Evolutionary conservation across 2,888 invertebrate species (phyloP), one percentile per base, ranked within the genome.

Genomic region (Callimorpha dominula): DNA sequence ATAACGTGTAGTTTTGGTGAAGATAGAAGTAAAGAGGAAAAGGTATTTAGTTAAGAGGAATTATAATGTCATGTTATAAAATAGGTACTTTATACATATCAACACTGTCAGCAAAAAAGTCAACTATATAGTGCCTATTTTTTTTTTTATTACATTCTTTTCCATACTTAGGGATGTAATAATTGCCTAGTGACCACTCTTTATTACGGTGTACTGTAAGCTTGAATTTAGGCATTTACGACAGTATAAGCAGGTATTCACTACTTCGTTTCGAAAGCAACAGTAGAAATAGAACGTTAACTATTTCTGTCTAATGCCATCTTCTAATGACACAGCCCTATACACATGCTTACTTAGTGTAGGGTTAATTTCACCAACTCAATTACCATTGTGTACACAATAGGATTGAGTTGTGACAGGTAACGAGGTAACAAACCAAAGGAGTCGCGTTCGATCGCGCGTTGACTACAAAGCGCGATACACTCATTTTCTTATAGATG

Each of bases 351-450:
- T 31, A 60, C 31, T 72, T 54, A 70, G 50, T 72, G 65, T 70
- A 74, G 74, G 68, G 80, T 78, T 83, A 85, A 87, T 83, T 84
- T 79, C 69, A 74, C 78, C 85, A 89, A 89, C 85, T 85, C 84
- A 88, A 89, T 89, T 87, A 88, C 31, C 70, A 77, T 76, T 86
- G 86, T 87, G 87, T 88, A 86, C 86, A 74, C 81, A 79, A 68
- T 65, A 79, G 79, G 84, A 85, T 86, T 86, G 79, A 81, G 78
- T 79, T 77, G 87, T 89, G 86, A 86, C 89, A 88, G 86, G 86
- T 87, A 86, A 88, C 85, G 80, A 89, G 88, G 87, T 88, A 89
- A 88, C 87, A 86, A 84, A 81, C 84, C 87, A 87, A 87, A 87
- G 86, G 83, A 87, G 82, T 83, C 81, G 72, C 76, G 68, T 77